phyloP scores from a whole-genome alignment of 2,797 vertebrate species.

The Neosilurus mollespiculum region DNA sequence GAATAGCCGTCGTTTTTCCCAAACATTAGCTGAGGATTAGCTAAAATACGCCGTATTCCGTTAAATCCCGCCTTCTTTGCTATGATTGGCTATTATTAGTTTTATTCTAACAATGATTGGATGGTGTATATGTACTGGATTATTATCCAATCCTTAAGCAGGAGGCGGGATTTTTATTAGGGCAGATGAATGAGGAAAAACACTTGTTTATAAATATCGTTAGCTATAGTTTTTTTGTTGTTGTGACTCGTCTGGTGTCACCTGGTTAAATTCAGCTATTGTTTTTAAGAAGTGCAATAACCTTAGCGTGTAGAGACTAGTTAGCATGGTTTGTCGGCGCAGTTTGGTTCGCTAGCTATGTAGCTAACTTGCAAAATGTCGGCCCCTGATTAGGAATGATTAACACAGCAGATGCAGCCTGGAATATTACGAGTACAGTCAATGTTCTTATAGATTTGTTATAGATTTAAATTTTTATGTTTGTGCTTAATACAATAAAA shows the following conservation, averaged over 20 bases:
- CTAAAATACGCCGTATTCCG: neutral
- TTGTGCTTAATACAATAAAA: no score
- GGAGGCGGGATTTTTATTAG: neutral
- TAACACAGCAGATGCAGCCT: neutral
- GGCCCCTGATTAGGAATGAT: neutral
- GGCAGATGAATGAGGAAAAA: neutral
- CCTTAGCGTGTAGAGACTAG: neutral
- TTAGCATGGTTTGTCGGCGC: neutral
- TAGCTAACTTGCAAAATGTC: constrained; percentile 14
- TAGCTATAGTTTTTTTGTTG: neutral
- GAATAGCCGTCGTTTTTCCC: neutral
- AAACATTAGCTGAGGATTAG: neutral
- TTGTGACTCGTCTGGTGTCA: neutral
- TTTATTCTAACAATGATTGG: neutral
- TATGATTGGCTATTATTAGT: neutral
- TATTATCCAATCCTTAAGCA: constrained; percentile 15
- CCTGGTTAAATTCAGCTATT: neutral
- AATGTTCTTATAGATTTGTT: no score
- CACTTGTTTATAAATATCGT: neutral
- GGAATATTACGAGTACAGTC: neutral
- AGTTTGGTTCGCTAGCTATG: neutral
- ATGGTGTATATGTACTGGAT: neutral
- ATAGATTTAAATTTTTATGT: no score
- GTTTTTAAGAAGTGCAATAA: neutral
- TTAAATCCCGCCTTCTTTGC: neutral